Base-by-base conservation (phyloP, 2,797 vertebrate species). In the Intellagama lesueurii region DNA sequence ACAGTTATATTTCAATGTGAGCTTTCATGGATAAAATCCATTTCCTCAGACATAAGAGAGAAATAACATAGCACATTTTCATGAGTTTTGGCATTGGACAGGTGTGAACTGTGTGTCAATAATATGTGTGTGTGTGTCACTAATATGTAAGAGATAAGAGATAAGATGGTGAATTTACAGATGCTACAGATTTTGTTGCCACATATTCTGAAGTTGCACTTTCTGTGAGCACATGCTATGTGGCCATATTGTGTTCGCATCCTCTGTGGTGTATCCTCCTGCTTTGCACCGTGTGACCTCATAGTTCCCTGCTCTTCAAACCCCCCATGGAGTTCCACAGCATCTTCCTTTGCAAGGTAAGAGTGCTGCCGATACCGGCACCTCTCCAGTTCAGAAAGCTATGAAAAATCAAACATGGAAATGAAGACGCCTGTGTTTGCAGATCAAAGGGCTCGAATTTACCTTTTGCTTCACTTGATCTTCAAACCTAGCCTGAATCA, bases 391-490 rank as follows among this genome's bases (percentile, higher is more conserved):
- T 97, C 97, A 95, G 96, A 97, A 96, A 97, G 97, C 22, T 69
- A 90, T 86, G 84, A 97, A 97, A 97, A 98, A 98, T 98, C 97
- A 97, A 97, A 98, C 97, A 98, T 98, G 97, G 97, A 98, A 98
- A 97, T 97, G 96, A 97, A 98, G 96, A 96, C 96, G 95, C 94
- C 92, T 85, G 60, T 81, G 77, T 70, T 81, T 85, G 60, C 87
- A 98, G 97, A 98, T 98, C 98, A 98, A 98, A 98, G 98, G 96
- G 94, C 90, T 90, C 92, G 96, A 98, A 97, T 98, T 98, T 97
- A 97, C 98, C 97, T 98, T 98, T 97, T 97, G 96, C 97, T 96
- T 96, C 97, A 97, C 97, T 98, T 98, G 97, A 98, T 98, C 97
- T 98, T 98, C 95, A 97, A 96, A 97, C 97, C 88, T 88, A 44